These are phyloP conservation scores for Cyclargus thomasi DNA, from an alignment of 1,140 invertebrate genomes.

Conservation along the genomic window DNA sequence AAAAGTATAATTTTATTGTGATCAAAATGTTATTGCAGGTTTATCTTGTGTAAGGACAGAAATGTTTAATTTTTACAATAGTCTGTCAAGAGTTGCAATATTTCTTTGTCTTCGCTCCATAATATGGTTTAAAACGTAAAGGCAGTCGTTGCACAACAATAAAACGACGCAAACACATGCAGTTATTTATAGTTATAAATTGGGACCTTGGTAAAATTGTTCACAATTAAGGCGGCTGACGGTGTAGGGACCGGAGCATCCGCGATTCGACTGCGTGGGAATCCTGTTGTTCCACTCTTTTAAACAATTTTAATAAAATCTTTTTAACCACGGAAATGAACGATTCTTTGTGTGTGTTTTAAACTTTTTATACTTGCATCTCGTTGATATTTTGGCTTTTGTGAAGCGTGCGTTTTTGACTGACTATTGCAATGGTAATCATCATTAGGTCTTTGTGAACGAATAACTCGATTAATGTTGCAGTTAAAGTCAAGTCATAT, in stretches of 20 bases:
- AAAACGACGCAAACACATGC: conserved; percentile 2
- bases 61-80: too few species aligned
- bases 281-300: conserved; percentile 39
- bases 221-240: conserved; percentile 54
- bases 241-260: conserved; percentile 57
- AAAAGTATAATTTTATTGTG: too few species aligned
- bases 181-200: conserved; percentile 18
- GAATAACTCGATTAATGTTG: not conserved
- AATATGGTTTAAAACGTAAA: not conserved
- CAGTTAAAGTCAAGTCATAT: not conserved
- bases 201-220: conserved; percentile 44
- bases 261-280: conserved; percentile 55
- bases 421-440: not conserved
- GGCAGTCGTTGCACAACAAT: not conserved
- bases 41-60: too few species aligned
- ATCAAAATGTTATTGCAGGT: too few species aligned
- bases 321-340: conserved; percentile 6
- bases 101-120: not conserved
- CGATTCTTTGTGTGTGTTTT: conserved; percentile 17
- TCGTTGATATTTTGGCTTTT: not conserved
- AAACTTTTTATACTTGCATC: not conserved
- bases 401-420: not conserved
- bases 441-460: not conserved
- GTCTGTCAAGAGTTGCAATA: too few species aligned
- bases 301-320: conserved; percentile 21